Evolutionary conservation across 2,797 vertebrate genomes (phyloP), one percentile per base, ranked within the genome.

Genomic region (Eidolon dupreanum): DNA sequence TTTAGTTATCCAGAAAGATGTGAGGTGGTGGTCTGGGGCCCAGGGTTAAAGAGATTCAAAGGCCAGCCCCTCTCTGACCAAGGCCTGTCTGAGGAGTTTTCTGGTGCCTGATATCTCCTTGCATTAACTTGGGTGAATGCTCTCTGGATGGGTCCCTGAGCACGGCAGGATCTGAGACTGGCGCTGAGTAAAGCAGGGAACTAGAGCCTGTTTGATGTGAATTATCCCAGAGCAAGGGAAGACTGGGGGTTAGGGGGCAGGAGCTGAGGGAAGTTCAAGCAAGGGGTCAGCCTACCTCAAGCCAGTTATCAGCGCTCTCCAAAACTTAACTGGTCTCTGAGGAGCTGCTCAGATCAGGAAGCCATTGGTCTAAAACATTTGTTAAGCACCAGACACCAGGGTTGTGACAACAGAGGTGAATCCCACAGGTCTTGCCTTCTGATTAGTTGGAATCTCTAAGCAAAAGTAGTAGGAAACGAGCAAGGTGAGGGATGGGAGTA

Each of bases 341-440:
- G 84, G 41, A 93, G 63, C 36, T 89, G 26, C 74, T 83, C 61
- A 65, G 33, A 93, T 79, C 53, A 94, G 63, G 68, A 93, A 86
- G 53, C 75, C 46, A 57, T 57, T 2, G 2, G 28, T 55, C 17
- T 78, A 41, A 95, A 90, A 57, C 38, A 49, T 73, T 88, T 85
- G 78, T 74, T 70, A 92, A 55, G 66, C 24, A 84, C 16, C 33
- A 81, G 82, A 73, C 55, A 85, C 73, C 5, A 8, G 59, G 22
- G 3, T 38, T 71, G 59, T 38, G n/a, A 66, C 88, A 95, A 87
- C 31, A 87, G 57, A 53, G 16, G 51, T 41, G 82, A 94, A 71
- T 68, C 31, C 63, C 59, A 46, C 0, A 53, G 55, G 70, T 49
- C 75, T 93, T 24, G 16, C 28, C 43, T 90, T 88, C 87, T 93